A percentile compares a stretch with the other conserved stretches of the same genome.
Evolutionary conservation across 2,797 vertebrate species (phyloP).

Genomic region (Melanotaenia trifasciata): DNA sequence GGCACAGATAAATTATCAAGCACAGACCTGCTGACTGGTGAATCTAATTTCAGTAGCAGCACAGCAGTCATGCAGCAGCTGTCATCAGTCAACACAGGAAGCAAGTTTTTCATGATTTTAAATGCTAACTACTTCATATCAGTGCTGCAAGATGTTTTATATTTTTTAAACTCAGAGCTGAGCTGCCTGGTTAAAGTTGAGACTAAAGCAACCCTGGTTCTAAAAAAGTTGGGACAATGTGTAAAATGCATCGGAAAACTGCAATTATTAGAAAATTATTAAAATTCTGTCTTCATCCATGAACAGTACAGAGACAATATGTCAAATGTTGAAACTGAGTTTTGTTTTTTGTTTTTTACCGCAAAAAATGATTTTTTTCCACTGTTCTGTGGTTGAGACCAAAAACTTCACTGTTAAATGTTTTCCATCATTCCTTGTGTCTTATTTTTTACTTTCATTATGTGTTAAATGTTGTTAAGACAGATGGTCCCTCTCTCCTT

Average conservation of each 20-base stretch:
- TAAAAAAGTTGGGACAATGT: neutral
- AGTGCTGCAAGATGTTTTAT: constrained; percentile 8
- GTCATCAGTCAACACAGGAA: neutral
- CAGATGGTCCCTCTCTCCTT: neutral
- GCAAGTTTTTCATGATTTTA: constrained; percentile 4
- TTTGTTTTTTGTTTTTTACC: too few species aligned
- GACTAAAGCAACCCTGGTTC: neutral
- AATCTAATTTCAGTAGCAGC: too few species aligned
- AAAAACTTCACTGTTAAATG: neutral
- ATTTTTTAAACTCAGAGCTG: neutral
- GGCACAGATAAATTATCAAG: constrained; percentile 2
- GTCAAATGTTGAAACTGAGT: too few species aligned
- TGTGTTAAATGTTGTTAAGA: neutral
- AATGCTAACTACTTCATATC: constrained; percentile 7
- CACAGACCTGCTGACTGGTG: neutral
- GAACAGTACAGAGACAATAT: neutral
- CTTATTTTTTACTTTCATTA: neutral
- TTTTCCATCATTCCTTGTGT: neutral
- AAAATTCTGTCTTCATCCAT: too few species aligned
- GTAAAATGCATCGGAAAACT: too few species aligned
- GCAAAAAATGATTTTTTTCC: too few species aligned
- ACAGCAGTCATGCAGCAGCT: too few species aligned
- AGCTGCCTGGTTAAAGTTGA: constrained; percentile 9
- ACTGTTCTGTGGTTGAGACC: too few species aligned
- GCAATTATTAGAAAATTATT: too few species aligned